Base-by-base conservation (phyloP, 2,888 invertebrate genomes). In the Acanthococcus lagerstroemiae region DNA sequence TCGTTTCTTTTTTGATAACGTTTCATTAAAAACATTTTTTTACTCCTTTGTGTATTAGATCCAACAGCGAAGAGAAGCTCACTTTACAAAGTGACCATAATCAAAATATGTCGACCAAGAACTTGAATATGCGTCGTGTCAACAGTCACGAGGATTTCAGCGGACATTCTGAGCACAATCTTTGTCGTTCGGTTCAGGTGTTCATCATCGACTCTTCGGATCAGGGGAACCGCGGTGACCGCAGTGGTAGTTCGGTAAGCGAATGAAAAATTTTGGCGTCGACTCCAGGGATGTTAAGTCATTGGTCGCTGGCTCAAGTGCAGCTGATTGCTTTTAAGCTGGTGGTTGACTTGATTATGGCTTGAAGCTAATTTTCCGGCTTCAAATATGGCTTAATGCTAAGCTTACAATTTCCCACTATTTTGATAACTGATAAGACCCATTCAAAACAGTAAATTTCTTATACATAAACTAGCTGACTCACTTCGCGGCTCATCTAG, bases 141-240 rank as follows among this genome's bases (percentile, higher is more conserved):
- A 65, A 55, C 22, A 65, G 65, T 26, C 65, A 65, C 50, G 56
- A 66, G 46, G 66, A 66, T 50, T 66, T 66, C 22, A 56, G 66
- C 46, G 50, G 56, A 7, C 55, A 54, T 55, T 26, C 27, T 4
- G 26, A 65, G 5, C 46, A 65, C 44, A 24, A 48, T 22, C 54
- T 37, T 26, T 52, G 63, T 24, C 50, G 52, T 27, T 27, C 63
- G 15, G 22, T 63, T n/a, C 63, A 63, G 22, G 48, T n/a, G n/a
- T n/a, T n/a, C n/a, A n/a, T n/a, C 46, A 26, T 19, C 37, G 17
- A 54, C 30, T 44, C 27, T 52, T 4, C 3, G 22, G 22, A 52
- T 24, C 12, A 21, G 9, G 22, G n/a, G 3, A 1, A 3, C 25
- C 30, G 54, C 21, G 30, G 50, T 54, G 5, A 37, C 9, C 63